Percentiles rank a stretch among this genome's conserved stretches.
These are phyloP conservation scores for Dinoponera quadriceps DNA, from an alignment of 1,140 invertebrate genomes.

Conservation along the genomic window DNA sequence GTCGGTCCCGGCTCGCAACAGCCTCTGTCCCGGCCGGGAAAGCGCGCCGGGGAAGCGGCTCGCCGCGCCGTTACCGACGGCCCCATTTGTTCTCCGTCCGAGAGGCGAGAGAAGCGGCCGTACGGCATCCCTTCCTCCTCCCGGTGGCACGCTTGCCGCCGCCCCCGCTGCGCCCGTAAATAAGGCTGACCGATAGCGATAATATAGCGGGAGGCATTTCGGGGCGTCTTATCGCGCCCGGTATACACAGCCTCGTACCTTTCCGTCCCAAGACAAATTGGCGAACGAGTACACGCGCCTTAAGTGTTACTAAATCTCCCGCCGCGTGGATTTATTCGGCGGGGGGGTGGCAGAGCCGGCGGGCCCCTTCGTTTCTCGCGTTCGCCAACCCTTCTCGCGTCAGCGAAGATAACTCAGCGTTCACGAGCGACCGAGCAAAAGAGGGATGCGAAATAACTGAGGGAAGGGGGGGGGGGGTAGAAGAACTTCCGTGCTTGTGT, in stretches of 20 bases:
- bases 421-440: background rate
- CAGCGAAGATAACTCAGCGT: conserved; percentile 1
- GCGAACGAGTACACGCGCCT: conserved; percentile 47
- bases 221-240: conserved; percentile 35
- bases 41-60: background rate
- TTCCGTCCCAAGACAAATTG: conserved; percentile 42
- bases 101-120: conserved; percentile 34
- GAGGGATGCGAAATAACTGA: conserved; percentile 1
- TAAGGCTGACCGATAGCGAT: conserved; percentile 58
- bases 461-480: too few relatives aligned
- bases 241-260: conserved; percentile 22
- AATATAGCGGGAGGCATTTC: conserved; percentile 35
- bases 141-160: background rate
- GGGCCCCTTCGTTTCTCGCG: background rate
- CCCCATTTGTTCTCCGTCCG: conserved; percentile 49
- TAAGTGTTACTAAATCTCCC: conserved; percentile 58
- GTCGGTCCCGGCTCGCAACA: background rate
- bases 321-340: conserved; percentile 45
- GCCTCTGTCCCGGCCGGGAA: background rate
- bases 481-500: too few relatives aligned
- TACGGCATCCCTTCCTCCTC: background rate
- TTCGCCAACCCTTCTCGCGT: background rate
- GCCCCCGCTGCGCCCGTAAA: conserved; percentile 23
- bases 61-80: background rate
- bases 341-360: background rate